A percentile compares a stretch with the other conserved stretches of the same genome.
Conservation (phyloP, 2,797 vertebrate species). For the Chaetophractus vellerosus region DNA sequence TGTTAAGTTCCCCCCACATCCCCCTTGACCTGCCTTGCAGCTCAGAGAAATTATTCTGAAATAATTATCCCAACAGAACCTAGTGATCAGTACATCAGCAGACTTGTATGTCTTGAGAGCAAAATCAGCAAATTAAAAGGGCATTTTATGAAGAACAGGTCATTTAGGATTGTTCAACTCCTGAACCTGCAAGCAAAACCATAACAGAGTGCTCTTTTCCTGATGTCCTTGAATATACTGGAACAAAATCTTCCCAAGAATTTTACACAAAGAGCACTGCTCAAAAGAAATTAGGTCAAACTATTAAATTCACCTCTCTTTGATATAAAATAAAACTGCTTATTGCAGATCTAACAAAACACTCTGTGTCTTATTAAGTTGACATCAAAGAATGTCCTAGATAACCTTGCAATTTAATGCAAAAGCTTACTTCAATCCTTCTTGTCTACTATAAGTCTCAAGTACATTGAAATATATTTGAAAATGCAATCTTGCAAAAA, state of each 20-base stretch:
- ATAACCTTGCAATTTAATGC: constrained; percentile 79
- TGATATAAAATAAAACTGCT: constrained; percentile 82
- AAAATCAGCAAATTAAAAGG: constrained; percentile 80
- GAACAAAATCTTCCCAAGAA: constrained; percentile 70
- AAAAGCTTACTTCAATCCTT: constrained; percentile 72
- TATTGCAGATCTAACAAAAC: constrained; percentile 82
- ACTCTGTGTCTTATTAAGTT: constrained; percentile 71
- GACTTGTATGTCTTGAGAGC: constrained; percentile 72
- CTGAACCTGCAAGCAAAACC: constrained; percentile 75
- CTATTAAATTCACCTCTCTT: constrained; percentile 76
- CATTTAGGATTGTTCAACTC: constrained; percentile 76
- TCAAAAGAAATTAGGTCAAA: constrained; percentile 81
- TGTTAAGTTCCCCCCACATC: constrained; percentile 9
- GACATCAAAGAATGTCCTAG: constrained; percentile 77
- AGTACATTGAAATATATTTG: constrained; percentile 65
- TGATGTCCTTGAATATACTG: constrained; percentile 79
- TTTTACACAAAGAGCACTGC: constrained; percentile 70
- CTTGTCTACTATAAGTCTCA: constrained; percentile 66
- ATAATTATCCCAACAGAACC: constrained; percentile 84
- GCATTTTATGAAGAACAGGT: constrained; percentile 75
- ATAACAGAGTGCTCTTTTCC: constrained; percentile 71
- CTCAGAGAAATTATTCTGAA: constrained; percentile 84
- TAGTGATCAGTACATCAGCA: constrained; percentile 75
- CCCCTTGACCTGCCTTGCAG: constrained; percentile 82
- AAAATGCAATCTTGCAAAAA: constrained; percentile 67